Percentiles rank a stretch among this genome's conserved stretches.
phyloP scores from a whole-genome alignment of 2,888 invertebrate species.

The Octonoba sinensis region DNA sequence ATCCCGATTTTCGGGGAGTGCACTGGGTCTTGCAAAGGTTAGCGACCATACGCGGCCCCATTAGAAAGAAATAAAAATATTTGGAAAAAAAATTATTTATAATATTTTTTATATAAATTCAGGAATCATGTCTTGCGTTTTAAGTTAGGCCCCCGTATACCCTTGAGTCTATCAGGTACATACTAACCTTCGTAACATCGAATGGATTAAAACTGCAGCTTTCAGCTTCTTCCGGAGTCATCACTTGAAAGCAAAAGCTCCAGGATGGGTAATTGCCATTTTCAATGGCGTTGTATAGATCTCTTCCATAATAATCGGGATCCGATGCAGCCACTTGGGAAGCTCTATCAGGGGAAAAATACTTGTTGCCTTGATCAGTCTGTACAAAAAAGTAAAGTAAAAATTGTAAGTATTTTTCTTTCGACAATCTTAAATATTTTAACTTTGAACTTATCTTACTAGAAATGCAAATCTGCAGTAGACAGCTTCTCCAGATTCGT shows the following conservation, averaged over 20 bases:
- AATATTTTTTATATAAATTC: too few relatives aligned
- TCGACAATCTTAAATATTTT: too few relatives aligned
- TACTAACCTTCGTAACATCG: conserved; percentile 85
- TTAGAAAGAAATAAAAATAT: too few relatives aligned
- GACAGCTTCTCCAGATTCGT: conserved; percentile 78
- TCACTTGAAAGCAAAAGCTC: conserved; percentile 83
- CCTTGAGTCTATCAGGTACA: too few relatives aligned
- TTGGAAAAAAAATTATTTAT: too few relatives aligned
- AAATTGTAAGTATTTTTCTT: too few relatives aligned
- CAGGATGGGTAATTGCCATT: conserved; percentile 78
- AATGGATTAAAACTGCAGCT: conserved; percentile 88
- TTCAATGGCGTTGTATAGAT: conserved; percentile 90
- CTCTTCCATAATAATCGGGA: conserved; percentile 90
- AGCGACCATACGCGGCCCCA: too few relatives aligned
- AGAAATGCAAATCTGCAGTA: conserved; percentile 83
- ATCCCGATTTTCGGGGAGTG: too few relatives aligned
- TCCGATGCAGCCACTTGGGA: conserved; percentile 80
- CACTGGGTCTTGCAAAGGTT: too few relatives aligned
- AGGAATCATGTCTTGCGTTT: too few relatives aligned
- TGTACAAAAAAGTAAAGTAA: conserved; percentile 66
- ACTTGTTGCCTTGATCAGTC: conserved; percentile 91
- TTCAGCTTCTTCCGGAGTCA: conserved; percentile 89
- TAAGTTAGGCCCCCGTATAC: too few relatives aligned
- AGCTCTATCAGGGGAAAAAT: conserved; percentile 80
- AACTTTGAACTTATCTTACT: too few relatives aligned